Percentiles rank a stretch among this genome's conserved stretches.
Conservation (phyloP, 1,140 invertebrate genomes). For the Caligus rogercresseyi region DNA sequence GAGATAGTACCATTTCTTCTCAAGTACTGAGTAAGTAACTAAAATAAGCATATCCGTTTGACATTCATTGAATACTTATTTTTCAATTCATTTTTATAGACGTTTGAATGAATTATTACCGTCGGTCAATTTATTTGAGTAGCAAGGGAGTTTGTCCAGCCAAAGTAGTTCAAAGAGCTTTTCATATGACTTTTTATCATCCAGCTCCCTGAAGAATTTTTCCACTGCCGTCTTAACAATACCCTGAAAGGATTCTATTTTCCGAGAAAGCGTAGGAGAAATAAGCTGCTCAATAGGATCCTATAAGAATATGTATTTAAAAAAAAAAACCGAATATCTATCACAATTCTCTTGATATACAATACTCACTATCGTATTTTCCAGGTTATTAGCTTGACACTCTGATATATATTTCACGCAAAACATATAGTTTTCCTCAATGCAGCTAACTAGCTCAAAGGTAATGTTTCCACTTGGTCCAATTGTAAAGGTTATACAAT, state of each 20-base stretch:
- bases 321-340: background rate
- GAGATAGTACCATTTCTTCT: background rate
- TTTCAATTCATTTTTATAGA: background rate
- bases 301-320: background rate
- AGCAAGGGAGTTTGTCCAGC: background rate
- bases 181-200: background rate
- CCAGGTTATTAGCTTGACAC: background rate
- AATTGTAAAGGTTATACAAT: background rate
- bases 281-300: background rate
- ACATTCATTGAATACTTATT: too few relatives aligned
- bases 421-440: background rate
- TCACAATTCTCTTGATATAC: background rate
- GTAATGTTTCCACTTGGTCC: background rate
- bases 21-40: background rate
- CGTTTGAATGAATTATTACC: background rate
- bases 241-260: background rate
- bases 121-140: background rate
- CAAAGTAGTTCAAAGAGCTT: background rate
- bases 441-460: background rate
- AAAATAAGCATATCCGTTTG: background rate
- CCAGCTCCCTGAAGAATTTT: background rate
- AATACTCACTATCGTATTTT: background rate
- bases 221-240: background rate
- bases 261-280: background rate
- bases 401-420: background rate